Base-by-base conservation (phyloP, 53 echinoderm and acorn worm genomes). In the Glandiceps talaboti region DNA sequence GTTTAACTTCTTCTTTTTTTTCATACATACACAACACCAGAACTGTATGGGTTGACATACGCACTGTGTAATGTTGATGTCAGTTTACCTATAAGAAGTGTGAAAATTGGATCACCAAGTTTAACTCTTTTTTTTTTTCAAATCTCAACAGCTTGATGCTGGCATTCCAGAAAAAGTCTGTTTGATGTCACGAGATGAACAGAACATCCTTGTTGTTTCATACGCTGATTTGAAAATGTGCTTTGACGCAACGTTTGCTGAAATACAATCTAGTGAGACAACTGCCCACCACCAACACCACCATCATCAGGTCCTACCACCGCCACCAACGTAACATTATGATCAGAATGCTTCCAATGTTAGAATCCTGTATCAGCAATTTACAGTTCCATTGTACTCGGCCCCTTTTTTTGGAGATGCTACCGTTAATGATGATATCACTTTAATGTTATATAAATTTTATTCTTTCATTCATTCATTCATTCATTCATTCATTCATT, bases 81-180 rank as follows among this genome's bases (percentile, higher is more conserved):
- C n/a, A n/a, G n/a, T n/a, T n/a, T n/a, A n/a, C n/a, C n/a, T n/a
- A n/a, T n/a, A n/a, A n/a, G n/a, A n/a, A n/a, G n/a, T n/a, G n/a
- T n/a, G n/a, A n/a, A n/a, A n/a, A n/a, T n/a, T n/a, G n/a, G n/a
- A n/a, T n/a, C n/a, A n/a, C n/a, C n/a, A n/a, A n/a, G n/a, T n/a
- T n/a, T n/a, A n/a, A n/a, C n/a, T n/a, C n/a, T n/a, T n/a, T n/a
- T n/a, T n/a, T n/a, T n/a, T n/a, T n/a, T n/a, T n/a, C n/a, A n/a
- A n/a, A n/a, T n/a, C 20, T 45, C 64, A 45, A 1, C 81, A 99
- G 99, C 86, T 99, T 79, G 99, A 99, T 80, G 89, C 94, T 28
- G 99, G 99, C 14, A 81, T 99, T 1, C 88, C 94, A 28, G 99
- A 99, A 81, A 99, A 94, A 82, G 94, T 99, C 0, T 89, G 91